Base-by-base conservation (phyloP, 2,113 vertebrate genomes). In the Ellobius talpinus region DNA sequence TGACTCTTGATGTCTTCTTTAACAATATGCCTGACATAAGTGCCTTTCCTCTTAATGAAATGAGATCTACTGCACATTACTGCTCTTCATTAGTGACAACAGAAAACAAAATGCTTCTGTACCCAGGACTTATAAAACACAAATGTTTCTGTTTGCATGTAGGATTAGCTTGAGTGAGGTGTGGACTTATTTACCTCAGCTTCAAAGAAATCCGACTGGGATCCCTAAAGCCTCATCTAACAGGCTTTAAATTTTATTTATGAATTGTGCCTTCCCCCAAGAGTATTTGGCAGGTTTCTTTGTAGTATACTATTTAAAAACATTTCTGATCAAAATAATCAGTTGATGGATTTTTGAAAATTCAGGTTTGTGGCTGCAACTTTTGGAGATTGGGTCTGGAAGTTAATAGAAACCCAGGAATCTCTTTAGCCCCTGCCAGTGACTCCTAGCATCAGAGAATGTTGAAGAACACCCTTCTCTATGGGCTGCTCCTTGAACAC, bases 371-470 rank as follows among this genome's bases (percentile, higher is more conserved):
- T 84, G 42, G 7, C 79, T 61, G 21, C 11, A 65, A 70, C 12
- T 47, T 2, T 50, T 23, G 12, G 72, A 93, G 36, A 68, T 70
- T 24, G 61, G 31, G 8, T 72, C 81, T 63, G 61, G 58, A 23
- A 7, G 39, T 73, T 73, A 55, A 79, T 16, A 29, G 65, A 96
- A 79, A 92, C 70, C 7, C 63, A 72, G 10, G 11, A 95, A 47
- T 90, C 45, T 63, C 33, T 76, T 88, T 81, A 73, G 95, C 65
- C 47, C 42, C 66, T 23, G 86, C 31, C 50, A 92, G 65, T 86
- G 91, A 63, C 76, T 95, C 58, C 47, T 96, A 91, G 96, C 89
- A 66, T 96, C 63, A 88, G 73, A 87, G 39, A 76, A 39, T 3
- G 26, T 88, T 92, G 76, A 88, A 63, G 96, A 96, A 76, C 5